phyloP scores from a whole-genome alignment of 2,113 vertebrate species.

The Elephas maximus region DNA sequence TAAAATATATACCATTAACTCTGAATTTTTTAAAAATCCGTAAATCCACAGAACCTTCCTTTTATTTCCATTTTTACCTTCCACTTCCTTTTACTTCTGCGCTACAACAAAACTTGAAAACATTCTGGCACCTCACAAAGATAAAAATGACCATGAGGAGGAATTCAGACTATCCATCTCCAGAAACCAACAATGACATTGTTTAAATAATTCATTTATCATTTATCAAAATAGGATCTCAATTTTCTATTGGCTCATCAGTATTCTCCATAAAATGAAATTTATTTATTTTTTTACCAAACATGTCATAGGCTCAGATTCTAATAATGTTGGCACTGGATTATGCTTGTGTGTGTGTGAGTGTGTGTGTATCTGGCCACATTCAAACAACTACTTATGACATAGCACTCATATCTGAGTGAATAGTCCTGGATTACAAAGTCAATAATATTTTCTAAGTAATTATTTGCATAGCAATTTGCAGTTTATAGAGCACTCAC shows the following conservation, averaged over 20 bases:
- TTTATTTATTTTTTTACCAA: not conserved
- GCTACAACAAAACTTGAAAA: not conserved
- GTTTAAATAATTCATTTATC: not conserved
- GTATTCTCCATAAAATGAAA: not conserved
- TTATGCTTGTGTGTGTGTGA: not conserved
- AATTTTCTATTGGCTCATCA: not conserved
- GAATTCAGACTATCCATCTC: not conserved
- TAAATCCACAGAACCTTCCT: not conserved
- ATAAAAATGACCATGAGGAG: not conserved
- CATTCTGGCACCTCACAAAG: not conserved
- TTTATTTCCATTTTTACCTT: slow-evolving; percentile 21
- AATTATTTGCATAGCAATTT: not conserved
- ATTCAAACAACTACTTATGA: not conserved
- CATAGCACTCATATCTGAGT: not conserved
- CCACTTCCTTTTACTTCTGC: not conserved
- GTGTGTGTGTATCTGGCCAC: not conserved
- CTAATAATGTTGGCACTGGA: not conserved
- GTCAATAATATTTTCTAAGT: not conserved
- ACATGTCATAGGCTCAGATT: not conserved
- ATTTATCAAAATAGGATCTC: not conserved
- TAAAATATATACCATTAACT: not conserved
- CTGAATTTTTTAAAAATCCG: not conserved
- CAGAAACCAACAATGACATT: not conserved
- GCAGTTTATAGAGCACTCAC: not conserved
- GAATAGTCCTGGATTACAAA: not conserved